These are phyloP conservation scores for Aspidiotus rigidus DNA, from an alignment of 2,888 invertebrate species.

Conservation along the genomic window DNA sequence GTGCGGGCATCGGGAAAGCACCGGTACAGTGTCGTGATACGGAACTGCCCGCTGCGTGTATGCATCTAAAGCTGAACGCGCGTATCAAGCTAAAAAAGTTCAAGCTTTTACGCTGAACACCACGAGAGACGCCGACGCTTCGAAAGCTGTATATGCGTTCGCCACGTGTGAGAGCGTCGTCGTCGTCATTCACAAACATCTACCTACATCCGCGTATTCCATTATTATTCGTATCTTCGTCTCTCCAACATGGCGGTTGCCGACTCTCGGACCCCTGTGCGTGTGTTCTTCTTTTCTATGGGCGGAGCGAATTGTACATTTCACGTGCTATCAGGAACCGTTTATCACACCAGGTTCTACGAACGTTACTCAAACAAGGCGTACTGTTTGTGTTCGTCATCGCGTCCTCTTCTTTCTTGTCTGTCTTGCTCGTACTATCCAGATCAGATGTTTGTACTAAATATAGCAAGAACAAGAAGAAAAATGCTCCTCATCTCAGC, in stretches of 20 bases:
- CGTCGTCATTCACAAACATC: conserved; percentile 14
- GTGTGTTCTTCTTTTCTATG: conserved; percentile 15
- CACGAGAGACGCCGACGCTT: conserved; percentile 19
- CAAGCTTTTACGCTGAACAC: no score
- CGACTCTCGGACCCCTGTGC: not conserved
- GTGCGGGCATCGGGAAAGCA: not conserved
- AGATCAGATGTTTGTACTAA: no score
- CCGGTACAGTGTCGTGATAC: not conserved
- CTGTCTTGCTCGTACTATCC: no score
- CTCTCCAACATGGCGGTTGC: conserved; percentile 27
- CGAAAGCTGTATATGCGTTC: conserved; percentile 8
- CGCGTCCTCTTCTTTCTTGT: not conserved
- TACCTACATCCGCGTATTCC: conserved; percentile 30
- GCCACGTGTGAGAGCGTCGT: conserved; percentile 12
- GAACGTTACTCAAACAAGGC: conserved; percentile 13
- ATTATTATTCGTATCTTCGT: conserved; percentile 26
- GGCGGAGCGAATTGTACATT: conserved; percentile 14
- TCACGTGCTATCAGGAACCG: conserved; percentile 18
- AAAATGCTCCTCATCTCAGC: no score
- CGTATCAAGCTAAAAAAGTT: no score
- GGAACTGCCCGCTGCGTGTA: not conserved
- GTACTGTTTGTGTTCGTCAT: not conserved
- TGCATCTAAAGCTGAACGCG: no score
- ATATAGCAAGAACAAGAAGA: no score
- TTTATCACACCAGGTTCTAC: conserved; percentile 25